Evolutionary conservation across 2,113 vertebrate genomes (phyloP).

Genomic region (Lagopus muta): DNA sequence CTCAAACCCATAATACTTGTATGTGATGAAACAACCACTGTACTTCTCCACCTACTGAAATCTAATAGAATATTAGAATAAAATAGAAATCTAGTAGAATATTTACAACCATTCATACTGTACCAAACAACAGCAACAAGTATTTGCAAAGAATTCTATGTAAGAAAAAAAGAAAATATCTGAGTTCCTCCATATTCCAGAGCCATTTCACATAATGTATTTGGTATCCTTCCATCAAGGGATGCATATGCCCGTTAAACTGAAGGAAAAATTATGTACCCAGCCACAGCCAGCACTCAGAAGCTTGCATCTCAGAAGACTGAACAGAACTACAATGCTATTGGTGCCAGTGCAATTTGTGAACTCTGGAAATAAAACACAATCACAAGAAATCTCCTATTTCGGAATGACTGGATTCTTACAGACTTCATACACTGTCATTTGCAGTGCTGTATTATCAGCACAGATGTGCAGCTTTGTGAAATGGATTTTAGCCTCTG

Average conservation of each 20-base stretch:
- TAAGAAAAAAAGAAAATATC: too few relatives aligned
- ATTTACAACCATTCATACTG: not conserved
- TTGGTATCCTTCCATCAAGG: not conserved
- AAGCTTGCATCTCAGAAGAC: not conserved
- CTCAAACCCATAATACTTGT: not conserved
- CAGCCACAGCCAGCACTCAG: not conserved
- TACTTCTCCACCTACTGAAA: not conserved
- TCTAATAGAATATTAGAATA: fast-evolving
- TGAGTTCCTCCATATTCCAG: not conserved
- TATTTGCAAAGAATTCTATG: not conserved
- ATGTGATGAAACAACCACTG: fast-evolving
- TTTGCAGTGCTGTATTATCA: not conserved
- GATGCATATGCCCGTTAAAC: not conserved
- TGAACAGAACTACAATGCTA: not conserved
- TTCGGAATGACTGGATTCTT: not conserved
- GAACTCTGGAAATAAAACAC: not conserved
- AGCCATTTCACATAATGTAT: fast-evolving
- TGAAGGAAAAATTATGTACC: not conserved
- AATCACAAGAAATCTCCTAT: not conserved
- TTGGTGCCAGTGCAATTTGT: not conserved
- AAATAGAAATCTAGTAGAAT: not conserved
- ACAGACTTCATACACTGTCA: not conserved
- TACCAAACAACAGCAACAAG: too few relatives aligned
- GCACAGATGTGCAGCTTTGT: not conserved
- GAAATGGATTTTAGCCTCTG: not conserved